phyloP scores from a whole-genome alignment of 2,888 invertebrate genomes.

The Plagodis pulveraria region DNA sequence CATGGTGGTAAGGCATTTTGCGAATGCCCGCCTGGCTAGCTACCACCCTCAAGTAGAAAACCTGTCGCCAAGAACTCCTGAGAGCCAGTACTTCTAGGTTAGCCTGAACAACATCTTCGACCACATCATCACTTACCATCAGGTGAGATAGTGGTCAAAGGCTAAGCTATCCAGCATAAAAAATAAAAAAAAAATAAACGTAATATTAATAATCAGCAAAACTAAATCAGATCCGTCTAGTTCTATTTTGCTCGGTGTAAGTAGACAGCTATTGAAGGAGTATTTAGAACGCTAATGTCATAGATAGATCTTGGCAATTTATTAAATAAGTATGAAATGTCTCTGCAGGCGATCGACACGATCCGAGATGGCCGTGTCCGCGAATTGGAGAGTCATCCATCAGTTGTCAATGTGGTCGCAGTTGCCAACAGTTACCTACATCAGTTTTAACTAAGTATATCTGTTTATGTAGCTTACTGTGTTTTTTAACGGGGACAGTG shows the following conservation, averaged over 20 bases:
- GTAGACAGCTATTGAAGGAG: constrained; percentile 17
- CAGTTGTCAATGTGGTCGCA: constrained; percentile 40
- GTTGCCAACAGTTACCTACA: constrained; percentile 4
- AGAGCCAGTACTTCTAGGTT: no score
- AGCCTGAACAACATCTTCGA: no score
- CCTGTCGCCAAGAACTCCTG: no score
- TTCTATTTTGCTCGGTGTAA: constrained; percentile 12
- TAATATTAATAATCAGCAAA: not conserved
- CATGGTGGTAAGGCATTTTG: no score
- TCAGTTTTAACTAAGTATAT: not conserved
- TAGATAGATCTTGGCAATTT: constrained; percentile 44
- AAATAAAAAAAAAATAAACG: no score
- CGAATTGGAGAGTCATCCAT: constrained; percentile 47
- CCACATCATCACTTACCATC: no score
- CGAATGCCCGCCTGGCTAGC: no score
- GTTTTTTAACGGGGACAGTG: no score
- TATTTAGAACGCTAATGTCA: constrained; percentile 26
- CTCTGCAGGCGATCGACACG: constrained; percentile 46
- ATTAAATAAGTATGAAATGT: constrained; percentile 42
- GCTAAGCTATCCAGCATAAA: no score
- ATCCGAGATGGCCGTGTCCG: constrained; percentile 43
- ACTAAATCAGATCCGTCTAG: not conserved
- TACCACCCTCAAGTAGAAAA: no score
- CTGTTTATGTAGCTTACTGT: no score
- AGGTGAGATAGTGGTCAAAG: no score